Base-by-base conservation (phyloP, 2,797 vertebrate genomes). In the Astyanax mexicanus region DNA sequence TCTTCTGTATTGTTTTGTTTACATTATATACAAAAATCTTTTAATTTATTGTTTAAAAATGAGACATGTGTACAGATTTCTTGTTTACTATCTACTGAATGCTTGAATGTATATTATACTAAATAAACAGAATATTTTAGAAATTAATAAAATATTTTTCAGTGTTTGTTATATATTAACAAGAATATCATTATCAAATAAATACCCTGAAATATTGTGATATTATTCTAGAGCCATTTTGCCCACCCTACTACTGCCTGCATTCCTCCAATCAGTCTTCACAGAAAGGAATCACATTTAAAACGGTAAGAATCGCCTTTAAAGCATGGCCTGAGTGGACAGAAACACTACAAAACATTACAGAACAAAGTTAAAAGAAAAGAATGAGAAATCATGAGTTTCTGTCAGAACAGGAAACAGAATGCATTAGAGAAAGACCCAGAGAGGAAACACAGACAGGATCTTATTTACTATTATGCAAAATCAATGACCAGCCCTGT, bases 401-500 rank as follows among this genome's bases (percentile, higher is more conserved):
- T 40, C 8, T 6, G 3, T 64, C 6, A 7, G 19, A 68, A n/a
- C 12, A 23, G 15, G 13, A 29, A 69, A 35, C 49, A 23, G 4
- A 52, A 74, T 15, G 38, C 23, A 61, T 35, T 67, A 42, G 47
- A 68, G 19, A 70, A 23, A 47, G 15, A 29, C 17, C 71, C 15
- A 17, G 9, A 38, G 40, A 70, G 29, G 55, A n/a, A 65, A 58
- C 45, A 32, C 49, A 57, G n/a, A 67, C 57, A 47, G 19, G 49
- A 51, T 55, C 55, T 60, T 55, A 81, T 66, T 27, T 55, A 51
- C 15, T 57, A 29, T 57, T 62, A 67, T 69, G 44, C 21, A 64
- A 73, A 79, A 79, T 65, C 69, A 65, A 81, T 75, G 57, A 62
- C 23, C 55, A 54, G 65, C 35, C 52, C 32, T 45, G 47, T 35